Evolutionary conservation across 2,113 vertebrate species (phyloP).

Genomic region (Gallinago paraguaiae): DNA sequence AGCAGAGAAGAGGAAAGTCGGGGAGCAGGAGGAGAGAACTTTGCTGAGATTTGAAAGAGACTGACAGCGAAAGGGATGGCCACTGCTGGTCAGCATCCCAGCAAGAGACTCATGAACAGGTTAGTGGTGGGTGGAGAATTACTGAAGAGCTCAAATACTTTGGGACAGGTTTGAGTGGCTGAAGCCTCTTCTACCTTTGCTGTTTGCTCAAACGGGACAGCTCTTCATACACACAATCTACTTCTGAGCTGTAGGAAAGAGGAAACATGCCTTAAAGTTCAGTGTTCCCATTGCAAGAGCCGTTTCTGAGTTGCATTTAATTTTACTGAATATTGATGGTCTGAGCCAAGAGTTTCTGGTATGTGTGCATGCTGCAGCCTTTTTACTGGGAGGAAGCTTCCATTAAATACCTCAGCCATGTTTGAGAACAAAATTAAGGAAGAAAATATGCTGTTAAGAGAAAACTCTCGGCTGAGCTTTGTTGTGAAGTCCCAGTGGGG

Average conservation of each 20-base stretch:
- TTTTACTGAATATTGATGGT: neutral
- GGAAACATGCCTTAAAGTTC: neutral
- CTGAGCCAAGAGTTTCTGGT: neutral
- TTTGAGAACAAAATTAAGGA: neutral
- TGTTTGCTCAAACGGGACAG: neutral
- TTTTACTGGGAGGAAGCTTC: neutral
- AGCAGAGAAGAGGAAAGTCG: neutral
- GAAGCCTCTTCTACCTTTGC: neutral
- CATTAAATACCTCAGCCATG: constrained; percentile 40
- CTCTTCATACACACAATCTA: neutral
- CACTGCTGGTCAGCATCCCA: neutral
- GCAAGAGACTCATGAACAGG: too few relatives aligned
- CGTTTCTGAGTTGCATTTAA: neutral
- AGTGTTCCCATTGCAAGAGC: accelerated
- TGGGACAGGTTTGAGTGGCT: neutral
- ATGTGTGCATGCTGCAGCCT: neutral
- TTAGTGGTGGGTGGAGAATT: neutral
- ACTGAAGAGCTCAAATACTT: neutral
- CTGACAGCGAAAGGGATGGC: neutral
- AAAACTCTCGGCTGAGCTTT: neutral
- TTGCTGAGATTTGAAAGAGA: neutral
- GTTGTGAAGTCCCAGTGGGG: neutral
- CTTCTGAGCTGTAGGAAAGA: neutral
- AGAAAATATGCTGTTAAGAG: neutral
- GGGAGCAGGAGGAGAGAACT: neutral